A percentile compares a stretch with the other conserved stretches of the same genome.
Conservation (phyloP, 1,140 invertebrate species). For the Pseudomyrmex pallidus region DNA sequence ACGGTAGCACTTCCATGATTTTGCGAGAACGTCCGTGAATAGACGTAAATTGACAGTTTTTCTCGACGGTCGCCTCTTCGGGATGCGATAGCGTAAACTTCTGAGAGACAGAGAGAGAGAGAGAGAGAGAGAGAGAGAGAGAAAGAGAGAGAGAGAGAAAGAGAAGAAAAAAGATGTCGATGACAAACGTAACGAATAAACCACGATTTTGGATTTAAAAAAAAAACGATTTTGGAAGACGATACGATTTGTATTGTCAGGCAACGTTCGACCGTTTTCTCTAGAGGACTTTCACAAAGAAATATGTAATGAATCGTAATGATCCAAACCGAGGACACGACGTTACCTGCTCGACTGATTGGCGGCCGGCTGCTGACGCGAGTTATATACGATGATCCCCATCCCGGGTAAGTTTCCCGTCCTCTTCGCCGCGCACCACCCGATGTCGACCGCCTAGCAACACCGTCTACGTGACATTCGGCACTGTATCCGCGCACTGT, state of each 20-base stretch:
- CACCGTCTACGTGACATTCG: conserved; percentile 82
- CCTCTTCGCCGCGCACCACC: conserved; percentile 68
- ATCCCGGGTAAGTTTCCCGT: conserved; percentile 37
- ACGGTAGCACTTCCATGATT: conserved; percentile 82
- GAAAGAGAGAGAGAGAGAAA: no score
- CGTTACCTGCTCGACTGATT: conserved; percentile 72
- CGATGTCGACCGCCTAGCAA: conserved; percentile 79
- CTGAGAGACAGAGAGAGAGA: neutral
- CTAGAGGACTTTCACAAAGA: conserved; percentile 53
- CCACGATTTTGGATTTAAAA: neutral
- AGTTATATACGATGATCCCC: conserved; percentile 76
- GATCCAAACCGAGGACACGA: neutral
- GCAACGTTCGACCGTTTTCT: no score
- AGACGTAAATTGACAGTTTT: conserved; percentile 4
- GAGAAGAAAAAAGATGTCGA: no score
- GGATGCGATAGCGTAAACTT: conserved; percentile 1
- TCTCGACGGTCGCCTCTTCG: conserved; percentile 22
- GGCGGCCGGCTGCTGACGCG: conserved; percentile 78
- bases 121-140: neutral
- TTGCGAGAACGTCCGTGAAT: conserved; percentile 8
- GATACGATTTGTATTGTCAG: neutral
- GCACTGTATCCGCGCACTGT: conserved; percentile 62
- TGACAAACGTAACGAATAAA: neutral
- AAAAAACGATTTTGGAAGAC: neutral
- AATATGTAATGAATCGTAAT: neutral